A percentile compares a stretch with the other conserved stretches of the same genome.
Conservation (phyloP, 2,888 invertebrate genomes). For the Epistrophe eligans region DNA sequence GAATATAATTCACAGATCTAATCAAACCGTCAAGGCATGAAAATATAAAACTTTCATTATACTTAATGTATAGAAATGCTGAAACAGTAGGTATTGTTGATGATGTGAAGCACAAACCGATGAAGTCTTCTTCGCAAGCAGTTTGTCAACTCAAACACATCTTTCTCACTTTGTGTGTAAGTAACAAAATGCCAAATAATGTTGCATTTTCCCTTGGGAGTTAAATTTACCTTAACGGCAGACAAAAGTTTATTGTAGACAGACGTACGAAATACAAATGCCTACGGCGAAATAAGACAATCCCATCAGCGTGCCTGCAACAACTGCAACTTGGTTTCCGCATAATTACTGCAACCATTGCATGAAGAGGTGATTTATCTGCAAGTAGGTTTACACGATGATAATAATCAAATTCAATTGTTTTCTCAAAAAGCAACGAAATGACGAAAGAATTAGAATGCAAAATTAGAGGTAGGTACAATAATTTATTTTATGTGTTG, state of each 20-base stretch:
- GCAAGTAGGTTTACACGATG: constrained; percentile 35
- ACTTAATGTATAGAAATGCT: not conserved
- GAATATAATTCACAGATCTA: constrained; percentile 66
- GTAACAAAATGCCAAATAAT: constrained; percentile 54
- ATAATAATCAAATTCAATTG: constrained; percentile 70
- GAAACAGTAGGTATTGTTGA: not conserved
- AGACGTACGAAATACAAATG: constrained; percentile 29
- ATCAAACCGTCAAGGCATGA: constrained; percentile 71
- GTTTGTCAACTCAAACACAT: constrained; percentile 67
- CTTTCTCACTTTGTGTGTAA: constrained; percentile 12
- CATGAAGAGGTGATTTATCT: constrained; percentile 72
- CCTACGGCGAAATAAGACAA: constrained; percentile 47
- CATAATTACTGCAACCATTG: constrained; percentile 72
- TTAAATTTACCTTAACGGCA: constrained; percentile 40
- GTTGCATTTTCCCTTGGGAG: constrained; percentile 45
- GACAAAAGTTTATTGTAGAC: not conserved
- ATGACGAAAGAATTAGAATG: constrained; percentile 37
- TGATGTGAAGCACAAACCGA: constrained; percentile 51
- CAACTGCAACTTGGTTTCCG: constrained; percentile 63
- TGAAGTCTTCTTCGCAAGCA: constrained; percentile 68
- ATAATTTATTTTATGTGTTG: not conserved
- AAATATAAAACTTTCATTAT: constrained; percentile 44
- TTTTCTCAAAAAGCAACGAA: constrained; percentile 39
- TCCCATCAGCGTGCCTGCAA: constrained; percentile 20
- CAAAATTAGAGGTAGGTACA: not conserved